Conservation (phyloP, 2,797 vertebrate species). For the Acestrorhynchus altus region DNA sequence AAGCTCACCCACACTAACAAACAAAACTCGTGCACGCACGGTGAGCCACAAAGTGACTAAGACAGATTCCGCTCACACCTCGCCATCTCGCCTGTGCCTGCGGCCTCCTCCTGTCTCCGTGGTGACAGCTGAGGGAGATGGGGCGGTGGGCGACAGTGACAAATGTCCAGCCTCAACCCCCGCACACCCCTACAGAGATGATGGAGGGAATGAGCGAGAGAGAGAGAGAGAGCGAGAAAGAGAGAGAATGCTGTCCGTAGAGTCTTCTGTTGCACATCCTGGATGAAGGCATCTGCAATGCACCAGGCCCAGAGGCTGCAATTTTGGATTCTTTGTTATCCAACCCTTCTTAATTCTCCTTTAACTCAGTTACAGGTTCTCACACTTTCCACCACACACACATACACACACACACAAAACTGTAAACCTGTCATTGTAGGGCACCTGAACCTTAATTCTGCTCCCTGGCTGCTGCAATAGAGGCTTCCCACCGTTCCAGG, state of each 20-base stretch:
- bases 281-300: slow-evolving; percentile 59
- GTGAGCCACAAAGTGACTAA: slow-evolving; percentile 49
- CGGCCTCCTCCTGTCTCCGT: slow-evolving; percentile 52
- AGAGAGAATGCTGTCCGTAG: slow-evolving; percentile 2
- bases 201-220: slow-evolving; percentile 14
- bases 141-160: slow-evolving; percentile 53
- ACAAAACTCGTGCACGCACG: slow-evolving; percentile 37
- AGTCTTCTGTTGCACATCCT: slow-evolving; percentile 11
- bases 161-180: slow-evolving; percentile 54
- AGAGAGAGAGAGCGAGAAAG: slow-evolving; percentile 26
- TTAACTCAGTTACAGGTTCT: slow-evolving; percentile 41
- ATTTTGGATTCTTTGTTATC: slow-evolving; percentile 27
- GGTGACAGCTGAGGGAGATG: slow-evolving; percentile 55
- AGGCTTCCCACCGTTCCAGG: no score
- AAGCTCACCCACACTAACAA: slow-evolving; percentile 50
- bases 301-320: slow-evolving; percentile 47
- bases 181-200: slow-evolving; percentile 23
- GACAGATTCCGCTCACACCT: slow-evolving; percentile 57
- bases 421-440: no score
- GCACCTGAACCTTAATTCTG: no score
- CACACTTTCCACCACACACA: neutral
- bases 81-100: slow-evolving; percentile 39
- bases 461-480: no score
- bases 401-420: slow-evolving; percentile 25
- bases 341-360: slow-evolving; percentile 43